Base-by-base conservation (phyloP, 2,113 vertebrate genomes). In the Microtus richardsoni region DNA sequence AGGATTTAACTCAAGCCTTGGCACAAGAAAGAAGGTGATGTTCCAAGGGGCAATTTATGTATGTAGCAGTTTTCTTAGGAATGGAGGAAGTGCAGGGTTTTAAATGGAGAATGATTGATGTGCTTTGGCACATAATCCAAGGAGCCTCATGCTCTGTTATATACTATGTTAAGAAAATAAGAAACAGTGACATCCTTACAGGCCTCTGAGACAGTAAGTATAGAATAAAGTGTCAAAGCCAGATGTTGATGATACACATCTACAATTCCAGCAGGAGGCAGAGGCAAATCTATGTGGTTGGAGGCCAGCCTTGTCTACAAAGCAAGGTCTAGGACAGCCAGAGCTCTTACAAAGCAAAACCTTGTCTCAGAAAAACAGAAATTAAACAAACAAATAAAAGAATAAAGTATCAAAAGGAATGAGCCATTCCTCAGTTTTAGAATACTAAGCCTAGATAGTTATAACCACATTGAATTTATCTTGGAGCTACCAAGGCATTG, bases 371-470 rank as follows among this genome's bases (percentile, higher is more conserved):
- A 33, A 68, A 68, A 68, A 28, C 26, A 49, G 10, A 49, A 49
- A 49, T 2, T 11, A 66, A 66, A 70, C 14, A 70, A 36, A 36
- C 17, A 58, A 58, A 58, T 19, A 36, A 36, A 70, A 62, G 24
- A 94, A 92, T 64, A 78, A 82, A 94, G 10, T 44, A 49, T 41
- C 74, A 41, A 91, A 95, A 68, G 92, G 33, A 96, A 91, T 91
- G 44, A 94, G 30, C 19, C 66, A 10, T 0, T 0, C n/a, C 28
- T 96, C 17, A 33, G 9, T 66, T 39, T 47, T 92, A 78, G 85
- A 88, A 54, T 85, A 14, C 80, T 90, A 33, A 17, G 7, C 58
- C 64, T 41, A 93, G 79, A 91, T 75, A 60, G 28, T 71, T 26
- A 39, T 79, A 70, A 89, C 79, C 16, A 10, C 78, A 62, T 88